Conservation (phyloP, 2,113 vertebrate species). For the Rana temporaria region DNA sequence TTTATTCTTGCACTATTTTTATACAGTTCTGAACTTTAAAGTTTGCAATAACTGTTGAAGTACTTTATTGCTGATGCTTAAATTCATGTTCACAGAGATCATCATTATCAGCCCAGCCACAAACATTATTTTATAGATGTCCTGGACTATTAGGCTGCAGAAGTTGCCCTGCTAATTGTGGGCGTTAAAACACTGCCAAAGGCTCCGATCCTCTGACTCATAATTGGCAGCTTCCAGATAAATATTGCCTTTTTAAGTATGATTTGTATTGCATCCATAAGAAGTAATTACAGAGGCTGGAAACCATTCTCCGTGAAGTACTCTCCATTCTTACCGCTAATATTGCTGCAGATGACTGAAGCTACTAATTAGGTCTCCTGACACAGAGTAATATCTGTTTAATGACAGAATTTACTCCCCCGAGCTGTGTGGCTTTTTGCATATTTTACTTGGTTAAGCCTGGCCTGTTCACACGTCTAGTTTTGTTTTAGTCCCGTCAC, state of each 20-base stretch:
- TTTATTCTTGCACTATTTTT: background rate
- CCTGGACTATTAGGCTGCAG: slow-evolving; percentile 2
- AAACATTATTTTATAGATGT: slow-evolving; percentile 20
- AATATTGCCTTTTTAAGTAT: slow-evolving; percentile 67
- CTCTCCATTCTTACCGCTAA: slow-evolving; percentile 64
- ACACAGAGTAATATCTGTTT: slow-evolving; percentile 59
- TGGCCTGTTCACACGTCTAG: background rate
- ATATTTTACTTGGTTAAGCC: slow-evolving; percentile 58
- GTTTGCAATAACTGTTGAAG: background rate
- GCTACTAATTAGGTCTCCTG: slow-evolving; percentile 66
- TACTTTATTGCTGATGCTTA: slow-evolving; percentile 6
- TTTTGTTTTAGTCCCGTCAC: no score
- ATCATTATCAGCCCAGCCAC: background rate
- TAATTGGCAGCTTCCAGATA: slow-evolving; percentile 67
- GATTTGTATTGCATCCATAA: slow-evolving; percentile 64
- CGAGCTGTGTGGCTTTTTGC: slow-evolving; percentile 58
- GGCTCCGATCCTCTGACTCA: slow-evolving; percentile 65
- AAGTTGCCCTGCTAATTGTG: slow-evolving; percentile 20
- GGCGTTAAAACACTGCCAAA: slow-evolving; percentile 52
- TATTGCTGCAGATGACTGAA: slow-evolving; percentile 61
- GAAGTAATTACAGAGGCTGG: slow-evolving; percentile 67
- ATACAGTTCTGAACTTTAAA: background rate
- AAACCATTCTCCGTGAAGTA: slow-evolving; percentile 66
- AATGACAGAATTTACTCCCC: slow-evolving; percentile 59
- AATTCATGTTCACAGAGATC: background rate